A percentile compares a stretch with the other conserved stretches of the same genome.
These are phyloP conservation scores for Anneissia japonica DNA, from an alignment of 35 echinoderm and acorn worm species.

Conservation along the genomic window DNA sequence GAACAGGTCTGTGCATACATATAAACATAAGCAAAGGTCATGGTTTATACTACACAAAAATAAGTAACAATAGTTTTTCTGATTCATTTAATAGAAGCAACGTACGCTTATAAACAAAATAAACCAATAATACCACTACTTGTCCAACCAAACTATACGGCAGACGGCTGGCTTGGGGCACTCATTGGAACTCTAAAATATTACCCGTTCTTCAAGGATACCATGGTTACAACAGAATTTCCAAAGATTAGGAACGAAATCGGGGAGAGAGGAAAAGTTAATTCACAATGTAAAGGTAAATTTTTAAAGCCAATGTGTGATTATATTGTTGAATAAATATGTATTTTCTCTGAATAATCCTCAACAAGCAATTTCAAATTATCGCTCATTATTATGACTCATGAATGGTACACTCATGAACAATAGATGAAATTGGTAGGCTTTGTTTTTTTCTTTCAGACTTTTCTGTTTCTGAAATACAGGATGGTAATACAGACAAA, in stretches of 20 bases:
- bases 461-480: neutral
- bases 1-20: conserved; percentile 27
- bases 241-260: conserved; percentile 27
- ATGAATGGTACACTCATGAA: neutral
- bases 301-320: too few species aligned
- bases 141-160: conserved; percentile 42
- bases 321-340: too few species aligned
- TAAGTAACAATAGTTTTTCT: too few species aligned
- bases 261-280: conserved; percentile 43
- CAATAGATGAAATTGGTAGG: too few species aligned
- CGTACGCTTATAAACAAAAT: conserved; percentile 62
- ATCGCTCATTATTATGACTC: neutral
- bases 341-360: too few species aligned
- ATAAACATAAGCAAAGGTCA: too few species aligned
- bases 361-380: too few species aligned
- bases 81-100: conserved; percentile 36
- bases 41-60: too few species aligned
- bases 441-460: neutral
- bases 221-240: conserved; percentile 17
- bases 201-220: conserved; percentile 45
- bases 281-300: conserved; percentile 29
- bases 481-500: conserved; percentile 4
- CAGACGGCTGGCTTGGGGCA: conserved; percentile 63
- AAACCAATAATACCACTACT: conserved; percentile 47
- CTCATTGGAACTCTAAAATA: conserved; percentile 70